These are phyloP conservation scores for Lophochroa leadbeateri DNA, from an alignment of 2,113 vertebrate species.

Conservation along the genomic window DNA sequence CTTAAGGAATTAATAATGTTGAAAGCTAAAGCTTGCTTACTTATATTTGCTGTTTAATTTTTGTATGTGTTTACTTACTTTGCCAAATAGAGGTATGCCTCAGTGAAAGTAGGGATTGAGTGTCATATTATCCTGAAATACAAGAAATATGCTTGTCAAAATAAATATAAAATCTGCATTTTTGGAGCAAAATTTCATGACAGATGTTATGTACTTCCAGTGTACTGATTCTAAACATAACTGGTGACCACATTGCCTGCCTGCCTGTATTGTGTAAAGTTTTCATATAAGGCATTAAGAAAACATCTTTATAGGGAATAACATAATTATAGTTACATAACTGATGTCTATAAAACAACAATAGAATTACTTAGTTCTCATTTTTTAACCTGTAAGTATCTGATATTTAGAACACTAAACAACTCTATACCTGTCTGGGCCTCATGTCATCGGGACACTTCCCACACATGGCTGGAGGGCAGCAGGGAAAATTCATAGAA, in stretches of 20 bases:
- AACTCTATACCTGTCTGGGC: not conserved
- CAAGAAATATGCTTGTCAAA: conserved; percentile 36
- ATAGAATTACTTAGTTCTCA: not conserved
- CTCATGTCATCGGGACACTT: not conserved
- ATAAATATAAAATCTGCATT: not conserved
- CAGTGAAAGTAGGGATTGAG: not conserved
- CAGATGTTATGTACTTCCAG: not conserved
- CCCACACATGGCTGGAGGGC: not conserved
- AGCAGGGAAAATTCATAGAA: not conserved
- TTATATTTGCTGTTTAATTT: not conserved
- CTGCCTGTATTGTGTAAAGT: not conserved
- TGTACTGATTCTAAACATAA: conserved; percentile 14
- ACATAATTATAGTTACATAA: not conserved
- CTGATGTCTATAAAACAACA: not conserved
- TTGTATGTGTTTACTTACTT: conserved; percentile 4
- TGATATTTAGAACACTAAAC: not conserved
- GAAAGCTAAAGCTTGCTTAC: not conserved
- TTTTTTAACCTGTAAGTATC: not conserved
- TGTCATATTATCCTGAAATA: not conserved
- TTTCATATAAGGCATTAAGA: not conserved
- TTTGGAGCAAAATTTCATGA: not conserved
- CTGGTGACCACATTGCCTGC: not conserved
- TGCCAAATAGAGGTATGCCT: conserved; percentile 7
- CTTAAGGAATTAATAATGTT: not conserved
- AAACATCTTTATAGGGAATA: not conserved